Percentiles rank a stretch among this genome's conserved stretches.
These are phyloP conservation scores for Onychorhynchus coronatus DNA, from an alignment of 2,113 vertebrate species.

Conservation along the genomic window DNA sequence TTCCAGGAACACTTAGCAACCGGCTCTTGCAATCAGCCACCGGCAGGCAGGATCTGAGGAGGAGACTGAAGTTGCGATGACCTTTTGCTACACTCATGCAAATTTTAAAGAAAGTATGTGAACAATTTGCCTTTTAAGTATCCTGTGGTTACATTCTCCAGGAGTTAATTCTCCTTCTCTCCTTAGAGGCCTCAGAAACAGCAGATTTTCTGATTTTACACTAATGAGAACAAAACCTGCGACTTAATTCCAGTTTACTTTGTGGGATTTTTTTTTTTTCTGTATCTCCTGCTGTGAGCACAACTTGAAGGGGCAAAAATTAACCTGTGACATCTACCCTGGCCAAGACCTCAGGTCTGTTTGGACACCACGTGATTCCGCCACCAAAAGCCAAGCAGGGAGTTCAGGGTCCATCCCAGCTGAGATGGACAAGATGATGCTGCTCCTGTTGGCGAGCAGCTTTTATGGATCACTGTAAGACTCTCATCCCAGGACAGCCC, in stretches of 20 bases:
- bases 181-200: slow-evolving; percentile 20
- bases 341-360: background rate
- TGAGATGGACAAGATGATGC: background rate
- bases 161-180: slow-evolving; percentile 33
- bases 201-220: slow-evolving; percentile 39
- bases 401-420: background rate
- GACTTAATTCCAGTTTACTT: background rate
- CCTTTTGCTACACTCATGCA: slow-evolving; percentile 60
- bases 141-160: slow-evolving; percentile 16
- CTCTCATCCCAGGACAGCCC: background rate
- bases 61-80: background rate
- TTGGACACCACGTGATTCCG: rapidly evolving
- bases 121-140: slow-evolving; percentile 57
- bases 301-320: background rate
- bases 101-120: slow-evolving; percentile 60
- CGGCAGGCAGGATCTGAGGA: slow-evolving; percentile 42
- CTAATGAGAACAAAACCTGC: slow-evolving; percentile 38
- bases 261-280: background rate
- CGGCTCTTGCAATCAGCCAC: slow-evolving; percentile 58
- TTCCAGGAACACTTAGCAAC: slow-evolving; percentile 61
- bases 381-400: background rate
- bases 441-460: background rate
- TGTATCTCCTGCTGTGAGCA: background rate
- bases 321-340: background rate
- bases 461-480: background rate